Percentiles rank a stretch among this genome's conserved stretches.
phyloP scores from a whole-genome alignment of 2,797 vertebrate genomes.

The Hapalemur alaotrensis region DNA sequence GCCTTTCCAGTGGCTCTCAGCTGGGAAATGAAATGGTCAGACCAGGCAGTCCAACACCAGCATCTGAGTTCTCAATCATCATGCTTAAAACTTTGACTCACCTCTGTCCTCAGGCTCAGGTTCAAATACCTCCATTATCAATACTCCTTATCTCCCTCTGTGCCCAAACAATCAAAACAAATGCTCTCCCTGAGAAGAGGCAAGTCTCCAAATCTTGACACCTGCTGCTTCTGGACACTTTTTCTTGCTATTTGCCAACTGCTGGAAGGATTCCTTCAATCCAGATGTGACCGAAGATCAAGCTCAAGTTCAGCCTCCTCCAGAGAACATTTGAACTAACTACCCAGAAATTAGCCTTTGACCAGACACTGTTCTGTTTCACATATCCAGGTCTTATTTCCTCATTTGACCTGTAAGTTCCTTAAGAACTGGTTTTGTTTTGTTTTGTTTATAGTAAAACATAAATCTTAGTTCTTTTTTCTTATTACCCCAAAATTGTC shows the following conservation, averaged over 20 bases:
- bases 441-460: neutral
- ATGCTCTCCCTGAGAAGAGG: neutral
- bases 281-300: neutral
- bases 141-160: neutral
- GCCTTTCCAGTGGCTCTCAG: neutral
- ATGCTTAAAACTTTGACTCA: neutral
- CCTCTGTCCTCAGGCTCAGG: neutral
- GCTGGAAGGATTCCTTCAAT: slow-evolving; percentile 22
- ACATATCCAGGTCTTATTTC: neutral
- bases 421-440: neutral
- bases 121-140: slow-evolving; percentile 3
- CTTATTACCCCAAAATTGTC: neutral
- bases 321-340: neutral
- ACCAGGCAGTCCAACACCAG: neutral
- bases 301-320: neutral
- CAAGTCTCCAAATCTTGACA: neutral
- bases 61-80: neutral
- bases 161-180: neutral
- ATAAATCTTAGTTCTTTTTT: neutral
- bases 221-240: slow-evolving; percentile 16
- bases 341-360: neutral
- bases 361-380: neutral
- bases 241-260: slow-evolving; percentile 16
- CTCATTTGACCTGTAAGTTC: neutral
- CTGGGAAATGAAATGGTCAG: neutral